Percentiles rank a stretch among this genome's conserved stretches.
Conservation (phyloP, 2,113 vertebrate genomes). For the Tetrao urogallus region DNA sequence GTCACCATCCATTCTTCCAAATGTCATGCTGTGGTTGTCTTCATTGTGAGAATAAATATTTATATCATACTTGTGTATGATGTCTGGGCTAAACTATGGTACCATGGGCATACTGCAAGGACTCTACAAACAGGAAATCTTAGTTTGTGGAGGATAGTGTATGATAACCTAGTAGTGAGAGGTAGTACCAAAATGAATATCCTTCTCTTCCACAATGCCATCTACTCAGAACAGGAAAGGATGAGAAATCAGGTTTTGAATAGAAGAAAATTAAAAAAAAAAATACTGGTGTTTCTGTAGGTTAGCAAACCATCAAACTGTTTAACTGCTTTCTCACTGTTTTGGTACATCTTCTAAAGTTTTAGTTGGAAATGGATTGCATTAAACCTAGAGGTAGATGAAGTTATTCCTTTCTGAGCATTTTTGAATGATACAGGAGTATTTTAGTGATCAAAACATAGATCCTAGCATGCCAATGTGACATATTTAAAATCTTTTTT, state of each 20-base stretch:
- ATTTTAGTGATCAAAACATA: background rate
- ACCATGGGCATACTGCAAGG: background rate
- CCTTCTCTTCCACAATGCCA: background rate
- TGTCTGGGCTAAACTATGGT: background rate
- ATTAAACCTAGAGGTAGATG: background rate
- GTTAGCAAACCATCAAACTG: background rate
- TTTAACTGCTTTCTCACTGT: background rate
- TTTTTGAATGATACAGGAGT: background rate
- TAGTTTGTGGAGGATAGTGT: background rate
- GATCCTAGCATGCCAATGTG: background rate
- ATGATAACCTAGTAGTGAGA: background rate
- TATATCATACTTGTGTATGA: background rate
- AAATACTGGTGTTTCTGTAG: background rate
- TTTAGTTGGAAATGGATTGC: background rate
- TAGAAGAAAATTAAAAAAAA: background rate
- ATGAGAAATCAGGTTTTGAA: background rate
- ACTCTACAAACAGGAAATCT: background rate
- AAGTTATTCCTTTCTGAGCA: background rate
- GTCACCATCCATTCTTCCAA: background rate
- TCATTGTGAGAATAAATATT: background rate
- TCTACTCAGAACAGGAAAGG: background rate
- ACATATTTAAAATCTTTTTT: background rate
- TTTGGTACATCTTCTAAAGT: background rate
- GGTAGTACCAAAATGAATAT: background rate
- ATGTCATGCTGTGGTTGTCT: background rate